Evolutionary conservation across 2,888 invertebrate species (phyloP).

Genomic region (Standfussiana lucernea): DNA sequence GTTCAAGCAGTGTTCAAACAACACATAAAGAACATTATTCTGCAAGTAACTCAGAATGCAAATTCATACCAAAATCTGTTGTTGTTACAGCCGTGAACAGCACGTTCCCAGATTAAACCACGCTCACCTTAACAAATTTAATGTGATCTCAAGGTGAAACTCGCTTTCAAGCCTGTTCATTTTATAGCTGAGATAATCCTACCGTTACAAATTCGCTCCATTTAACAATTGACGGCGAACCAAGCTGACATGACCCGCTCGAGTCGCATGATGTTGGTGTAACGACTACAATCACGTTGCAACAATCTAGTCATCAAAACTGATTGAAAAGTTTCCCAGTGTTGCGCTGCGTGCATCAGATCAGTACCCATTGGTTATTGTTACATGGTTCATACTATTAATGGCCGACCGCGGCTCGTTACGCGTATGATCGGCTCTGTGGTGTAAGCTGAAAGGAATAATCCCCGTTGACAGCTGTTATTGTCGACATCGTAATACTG

Average conservation of each 20-base stretch:
- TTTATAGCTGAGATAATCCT: slow-evolving; percentile 56
- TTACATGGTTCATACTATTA: slow-evolving; percentile 70
- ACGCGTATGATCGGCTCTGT: slow-evolving; percentile 66
- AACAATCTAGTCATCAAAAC: slow-evolving; percentile 52
- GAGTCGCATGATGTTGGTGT: slow-evolving; percentile 40
- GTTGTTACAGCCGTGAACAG: slow-evolving; percentile 46
- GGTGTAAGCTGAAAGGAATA: slow-evolving; percentile 73
- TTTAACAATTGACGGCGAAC: slow-evolving; percentile 59
- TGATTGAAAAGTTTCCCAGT: slow-evolving; percentile 54
- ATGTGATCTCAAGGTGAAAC: slow-evolving; percentile 62
- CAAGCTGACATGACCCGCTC: slow-evolving; percentile 43
- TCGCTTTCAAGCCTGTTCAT: slow-evolving; percentile 60
- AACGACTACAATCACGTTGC: slow-evolving; percentile 52
- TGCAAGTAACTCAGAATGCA: slow-evolving; percentile 19
- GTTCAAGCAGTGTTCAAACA: neutral
- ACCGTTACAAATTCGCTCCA: slow-evolving; percentile 47
- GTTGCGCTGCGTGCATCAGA: slow-evolving; percentile 26
- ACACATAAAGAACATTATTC: slow-evolving; percentile 14
- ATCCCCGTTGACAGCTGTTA: slow-evolving; percentile 69
- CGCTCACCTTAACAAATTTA: slow-evolving; percentile 59
- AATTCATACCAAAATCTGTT: slow-evolving; percentile 38
- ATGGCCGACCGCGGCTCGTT: slow-evolving; percentile 69
- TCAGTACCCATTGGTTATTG: slow-evolving; percentile 21
- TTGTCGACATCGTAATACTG: slow-evolving; percentile 60
- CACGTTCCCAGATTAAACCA: slow-evolving; percentile 54